Conservation (phyloP, 2,113 vertebrate genomes). For the Osmerus eperlanus region DNA sequence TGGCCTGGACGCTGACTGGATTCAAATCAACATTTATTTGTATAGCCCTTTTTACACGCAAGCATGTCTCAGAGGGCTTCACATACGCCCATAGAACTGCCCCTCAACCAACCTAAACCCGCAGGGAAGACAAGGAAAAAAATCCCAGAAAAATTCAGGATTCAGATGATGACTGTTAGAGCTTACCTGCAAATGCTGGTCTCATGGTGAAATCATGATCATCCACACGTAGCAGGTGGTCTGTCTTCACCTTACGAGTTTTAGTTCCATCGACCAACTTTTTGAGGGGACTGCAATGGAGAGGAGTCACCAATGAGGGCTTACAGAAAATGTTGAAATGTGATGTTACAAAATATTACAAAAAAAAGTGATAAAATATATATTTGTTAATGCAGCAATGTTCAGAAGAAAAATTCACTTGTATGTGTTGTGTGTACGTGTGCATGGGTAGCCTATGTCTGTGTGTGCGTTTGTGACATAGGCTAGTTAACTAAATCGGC, state of each 20-base stretch:
- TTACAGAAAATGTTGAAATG: not conserved
- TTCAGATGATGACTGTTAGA: not conserved
- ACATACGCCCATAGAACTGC: too few relatives aligned
- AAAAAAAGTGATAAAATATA: not conserved
- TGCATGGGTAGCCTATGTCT: too few relatives aligned
- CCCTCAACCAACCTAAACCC: too few relatives aligned
- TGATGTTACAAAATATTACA: not conserved
- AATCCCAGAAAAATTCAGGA: too few relatives aligned
- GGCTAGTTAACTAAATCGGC: too few relatives aligned
- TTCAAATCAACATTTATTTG: not conserved
- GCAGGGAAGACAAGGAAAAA: too few relatives aligned
- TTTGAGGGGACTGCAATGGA: constrained; percentile 78
- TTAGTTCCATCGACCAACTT: constrained; percentile 82
- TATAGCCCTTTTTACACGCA: too few relatives aligned
- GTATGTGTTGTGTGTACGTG: too few relatives aligned
- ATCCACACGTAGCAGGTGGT: constrained; percentile 83
- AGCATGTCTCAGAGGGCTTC: too few relatives aligned
- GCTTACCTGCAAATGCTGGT: constrained; percentile 89
- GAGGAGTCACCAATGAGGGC: not conserved
- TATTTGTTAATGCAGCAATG: not conserved
- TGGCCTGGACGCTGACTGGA: not conserved
- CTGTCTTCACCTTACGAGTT: constrained; percentile 73
- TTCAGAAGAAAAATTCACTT: too few relatives aligned
- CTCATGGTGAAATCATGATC: constrained; percentile 95
- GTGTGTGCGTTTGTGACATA: too few relatives aligned